These are phyloP conservation scores for Ascaphus truei DNA, from an alignment of 2,113 vertebrate species.

Conservation along the genomic window DNA sequence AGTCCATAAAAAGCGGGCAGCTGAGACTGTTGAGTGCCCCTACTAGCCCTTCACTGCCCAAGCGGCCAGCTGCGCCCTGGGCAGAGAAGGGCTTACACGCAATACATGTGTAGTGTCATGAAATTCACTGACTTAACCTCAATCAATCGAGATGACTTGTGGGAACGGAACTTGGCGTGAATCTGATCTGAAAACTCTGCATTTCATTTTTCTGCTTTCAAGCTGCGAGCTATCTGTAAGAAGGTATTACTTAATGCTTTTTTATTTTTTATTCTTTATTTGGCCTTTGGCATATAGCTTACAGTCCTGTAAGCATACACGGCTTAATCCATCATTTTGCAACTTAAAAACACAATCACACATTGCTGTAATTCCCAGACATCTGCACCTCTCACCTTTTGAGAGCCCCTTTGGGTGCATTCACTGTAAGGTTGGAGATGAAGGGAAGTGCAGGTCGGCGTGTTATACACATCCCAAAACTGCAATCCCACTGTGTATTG, in stretches of 20 bases:
- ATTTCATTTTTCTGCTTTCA: constrained; percentile 99
- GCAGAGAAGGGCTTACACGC: no score
- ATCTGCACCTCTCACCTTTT: not conserved
- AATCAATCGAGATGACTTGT: constrained; percentile 44
- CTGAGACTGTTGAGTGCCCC: not conserved
- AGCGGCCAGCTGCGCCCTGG: not conserved
- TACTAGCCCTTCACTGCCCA: not conserved
- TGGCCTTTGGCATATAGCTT: constrained; percentile 64
- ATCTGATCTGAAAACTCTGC: constrained; percentile 81
- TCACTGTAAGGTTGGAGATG: no score
- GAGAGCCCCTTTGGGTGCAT: constrained; percentile 34
- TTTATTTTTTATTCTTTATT: constrained; percentile 38
- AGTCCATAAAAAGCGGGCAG: not conserved
- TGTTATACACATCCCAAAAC: no score
- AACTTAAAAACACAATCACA: constrained; percentile 61
- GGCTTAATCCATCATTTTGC: constrained; percentile 51
- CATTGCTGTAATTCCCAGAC: constrained; percentile 51
- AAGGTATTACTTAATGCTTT: constrained; percentile 89
- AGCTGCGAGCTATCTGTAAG: constrained; percentile 99
- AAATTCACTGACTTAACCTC: constrained; percentile 41
- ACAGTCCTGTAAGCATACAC: constrained; percentile 55
- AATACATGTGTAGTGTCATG: constrained; percentile 32
- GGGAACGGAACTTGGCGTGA: constrained; percentile 53
- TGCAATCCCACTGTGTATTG: no score
- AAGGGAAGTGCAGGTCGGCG: no score